Base-by-base conservation (phyloP, 1,140 invertebrate genomes). In the Drosophila asahinai region DNA sequence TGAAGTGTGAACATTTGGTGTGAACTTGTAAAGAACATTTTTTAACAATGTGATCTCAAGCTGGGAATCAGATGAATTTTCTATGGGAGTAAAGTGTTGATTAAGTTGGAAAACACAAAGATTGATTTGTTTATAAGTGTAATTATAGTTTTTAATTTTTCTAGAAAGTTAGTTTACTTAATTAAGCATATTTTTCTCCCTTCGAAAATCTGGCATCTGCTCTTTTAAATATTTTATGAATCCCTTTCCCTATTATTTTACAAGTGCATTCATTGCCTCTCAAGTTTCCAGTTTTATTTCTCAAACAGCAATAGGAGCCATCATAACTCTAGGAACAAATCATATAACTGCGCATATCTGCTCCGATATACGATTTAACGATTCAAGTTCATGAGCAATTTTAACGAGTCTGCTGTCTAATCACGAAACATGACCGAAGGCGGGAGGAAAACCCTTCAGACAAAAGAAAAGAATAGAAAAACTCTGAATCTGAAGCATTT, bases 1-100 rank as follows among this genome's bases (percentile, higher is more conserved):
- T 55, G n/a, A 83, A 80, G 80, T 89, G 83, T 83, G 73, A 89
- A 81, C 84, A 74, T 70, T 89, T 75, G 84, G 83, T 87, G 84
- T 89, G 81, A 87, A 75, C 49, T 89, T 84, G 77, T 81, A 75
- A 51, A 77, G 65, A 66, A 59, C 77, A 80, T 47, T 54, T 73
- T 48, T 60, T 74, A 58, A 27, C 54, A 67, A 74, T 73, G 38
- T 73, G 67, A 73, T 36, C 51, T 36, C 27, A 22, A 49, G 17
- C 45, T 51, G 65, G 6, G 7, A 36, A 27, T 19, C 40, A 25
- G 30, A 2, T 25, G 27, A 25, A 25, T 25, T 33, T 19, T 7
- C 25, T 17, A 12, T 47, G n/a, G 3, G 33, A 19, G 7, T 5
- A 25, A 40, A 30, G 62, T 67, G 62, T 49, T 40, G 62, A 67